phyloP scores from a whole-genome alignment of 1,140 invertebrate genomes.

The Neodiprion lecontei region DNA sequence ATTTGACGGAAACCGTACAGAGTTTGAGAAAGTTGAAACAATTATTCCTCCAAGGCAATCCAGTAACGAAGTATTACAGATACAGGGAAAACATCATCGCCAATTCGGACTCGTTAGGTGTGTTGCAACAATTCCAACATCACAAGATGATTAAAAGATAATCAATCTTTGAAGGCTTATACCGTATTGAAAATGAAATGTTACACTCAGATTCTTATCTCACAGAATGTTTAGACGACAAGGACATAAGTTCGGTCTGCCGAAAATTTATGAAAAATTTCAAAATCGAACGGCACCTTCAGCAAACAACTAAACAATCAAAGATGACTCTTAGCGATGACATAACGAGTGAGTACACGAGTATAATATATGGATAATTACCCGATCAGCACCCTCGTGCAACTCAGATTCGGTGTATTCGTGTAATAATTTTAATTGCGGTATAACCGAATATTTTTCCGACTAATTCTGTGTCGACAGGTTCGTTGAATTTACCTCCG shows the following conservation, averaged over 20 bases:
- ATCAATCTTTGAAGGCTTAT: too few relatives aligned
- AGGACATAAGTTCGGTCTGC: constrained; percentile 56
- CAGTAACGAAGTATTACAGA: constrained; percentile 64
- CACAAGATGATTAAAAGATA: background rate
- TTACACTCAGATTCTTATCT: constrained; percentile 23
- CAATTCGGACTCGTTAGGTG: constrained; percentile 66
- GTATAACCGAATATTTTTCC: too few relatives aligned
- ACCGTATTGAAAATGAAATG: constrained; percentile 13
- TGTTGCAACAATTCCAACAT: constrained; percentile 28
- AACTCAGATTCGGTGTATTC: too few relatives aligned
- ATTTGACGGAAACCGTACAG: constrained; percentile 61
- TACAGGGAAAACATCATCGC: constrained; percentile 73
- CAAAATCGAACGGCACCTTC: constrained; percentile 51
- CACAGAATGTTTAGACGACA: constrained; percentile 59
- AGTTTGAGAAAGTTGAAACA: constrained; percentile 62
- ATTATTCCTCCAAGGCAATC: constrained; percentile 67
- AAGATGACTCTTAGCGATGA: constrained; percentile 48
- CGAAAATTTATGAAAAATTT: constrained; percentile 63
- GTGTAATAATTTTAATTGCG: too few relatives aligned
- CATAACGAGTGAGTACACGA: constrained; percentile 46
- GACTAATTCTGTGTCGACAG: constrained; percentile 31
- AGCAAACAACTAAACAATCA: constrained; percentile 33
- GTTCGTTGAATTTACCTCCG: constrained; percentile 53
- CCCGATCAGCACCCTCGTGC: too few relatives aligned
- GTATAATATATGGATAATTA: too few relatives aligned